A percentile compares a stretch with the other conserved stretches of the same genome.
These are phyloP conservation scores for Tadarida brasiliensis DNA, from an alignment of 2,797 vertebrate species.

Conservation along the genomic window DNA sequence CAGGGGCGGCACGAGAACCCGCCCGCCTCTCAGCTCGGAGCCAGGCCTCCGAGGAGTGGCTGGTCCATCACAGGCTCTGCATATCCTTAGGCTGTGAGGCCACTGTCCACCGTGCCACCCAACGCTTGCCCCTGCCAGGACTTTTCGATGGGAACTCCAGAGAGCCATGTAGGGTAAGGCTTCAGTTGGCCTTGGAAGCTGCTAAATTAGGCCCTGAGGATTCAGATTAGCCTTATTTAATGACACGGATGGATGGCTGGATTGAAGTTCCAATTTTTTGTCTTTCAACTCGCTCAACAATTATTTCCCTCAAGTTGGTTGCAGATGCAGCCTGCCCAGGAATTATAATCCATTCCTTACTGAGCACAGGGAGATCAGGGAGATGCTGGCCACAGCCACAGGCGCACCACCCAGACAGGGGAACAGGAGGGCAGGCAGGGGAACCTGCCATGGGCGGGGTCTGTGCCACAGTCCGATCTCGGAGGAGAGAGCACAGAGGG, in stretches of 20 bases:
- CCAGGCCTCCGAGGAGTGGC: not conserved
- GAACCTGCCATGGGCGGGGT: accelerated
- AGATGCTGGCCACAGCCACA: not conserved
- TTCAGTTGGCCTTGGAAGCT: conserved; percentile 31
- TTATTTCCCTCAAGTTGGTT: conserved; percentile 83
- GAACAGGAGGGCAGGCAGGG: not conserved
- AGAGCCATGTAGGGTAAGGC: conserved; percentile 39
- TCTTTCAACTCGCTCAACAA: conserved; percentile 80
- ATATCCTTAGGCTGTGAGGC: not conserved
- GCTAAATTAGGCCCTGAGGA: conserved; percentile 80
- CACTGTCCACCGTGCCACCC: not conserved
- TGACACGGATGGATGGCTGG: conserved; percentile 83
- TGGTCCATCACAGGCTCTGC: not conserved
- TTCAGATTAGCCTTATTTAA: conserved; percentile 85
- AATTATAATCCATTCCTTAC: conserved; percentile 82
- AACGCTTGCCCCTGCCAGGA: not conserved
- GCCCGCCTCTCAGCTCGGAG: not conserved
- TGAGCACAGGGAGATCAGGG: conserved; percentile 35
- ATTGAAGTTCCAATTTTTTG: conserved; percentile 79
- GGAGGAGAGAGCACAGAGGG: not conserved
- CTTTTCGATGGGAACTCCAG: not conserved
- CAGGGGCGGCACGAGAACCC: not conserved
- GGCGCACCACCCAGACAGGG: not conserved
- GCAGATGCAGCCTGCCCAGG: conserved; percentile 80
- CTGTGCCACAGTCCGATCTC: not conserved